Percentiles rank a stretch among this genome's conserved stretches.
Evolutionary conservation across 2,113 vertebrate species (phyloP).

Genomic region (Vombatus ursinus): DNA sequence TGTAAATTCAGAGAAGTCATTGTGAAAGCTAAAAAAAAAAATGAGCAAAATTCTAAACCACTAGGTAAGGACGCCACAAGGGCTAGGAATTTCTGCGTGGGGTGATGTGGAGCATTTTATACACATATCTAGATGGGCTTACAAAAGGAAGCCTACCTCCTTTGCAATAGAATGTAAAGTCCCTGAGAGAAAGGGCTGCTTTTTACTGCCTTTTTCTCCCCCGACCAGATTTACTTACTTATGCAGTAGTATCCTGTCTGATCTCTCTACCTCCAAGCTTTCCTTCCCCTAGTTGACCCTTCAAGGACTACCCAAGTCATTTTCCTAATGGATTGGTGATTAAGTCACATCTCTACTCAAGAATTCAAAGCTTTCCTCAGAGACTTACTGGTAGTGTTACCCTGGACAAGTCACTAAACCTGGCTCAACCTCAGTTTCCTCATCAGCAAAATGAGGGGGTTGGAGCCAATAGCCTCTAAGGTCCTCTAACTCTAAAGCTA

Average conservation of each 20-base stretch:
- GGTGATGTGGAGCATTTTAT: neutral
- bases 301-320: neutral
- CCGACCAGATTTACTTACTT: neutral
- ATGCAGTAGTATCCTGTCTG: neutral
- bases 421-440: neutral
- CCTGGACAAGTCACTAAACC: neutral
- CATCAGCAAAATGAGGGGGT: neutral
- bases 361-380: neutral
- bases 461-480: neutral
- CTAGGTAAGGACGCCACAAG: neutral
- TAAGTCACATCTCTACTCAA: neutral
- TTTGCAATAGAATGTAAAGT: neutral
- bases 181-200: neutral
- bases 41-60: neutral
- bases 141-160: neutral
- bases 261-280: neutral
- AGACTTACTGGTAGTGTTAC: neutral
- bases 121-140: neutral
- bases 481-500: neutral
- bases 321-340: neutral
- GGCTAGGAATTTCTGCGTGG: neutral
- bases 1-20: conserved; percentile 36
- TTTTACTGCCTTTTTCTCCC: neutral
- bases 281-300: neutral
- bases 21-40: conserved; percentile 7